Evolutionary conservation across 2,113 vertebrate species (phyloP).

Genomic region (Forbesichthys papilliferus): DNA sequence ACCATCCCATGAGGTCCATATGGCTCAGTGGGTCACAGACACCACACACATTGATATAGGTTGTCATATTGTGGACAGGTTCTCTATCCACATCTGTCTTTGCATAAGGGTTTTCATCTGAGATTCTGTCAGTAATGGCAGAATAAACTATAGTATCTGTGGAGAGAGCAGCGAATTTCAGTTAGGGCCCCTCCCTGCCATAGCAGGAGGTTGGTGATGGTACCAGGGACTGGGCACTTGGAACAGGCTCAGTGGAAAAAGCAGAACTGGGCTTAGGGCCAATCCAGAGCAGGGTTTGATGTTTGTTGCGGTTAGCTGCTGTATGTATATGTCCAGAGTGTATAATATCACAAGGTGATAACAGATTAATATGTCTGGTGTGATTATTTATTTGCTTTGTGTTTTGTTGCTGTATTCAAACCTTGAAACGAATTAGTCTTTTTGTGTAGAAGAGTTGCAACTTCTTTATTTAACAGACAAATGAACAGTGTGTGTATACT

Average conservation of each 20-base stretch:
- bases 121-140: conserved; percentile 23
- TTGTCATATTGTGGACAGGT: too few relatives aligned
- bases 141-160: conserved; percentile 23
- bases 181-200: conserved; percentile 17
- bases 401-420: too few relatives aligned
- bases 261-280: conserved; percentile 6
- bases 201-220: conserved; percentile 17
- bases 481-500: too few relatives aligned
- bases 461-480: too few relatives aligned
- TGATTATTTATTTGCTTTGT: too few relatives aligned
- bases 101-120: not conserved
- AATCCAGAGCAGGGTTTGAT: conserved; percentile 15
- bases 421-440: too few relatives aligned
- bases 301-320: conserved; percentile 9
- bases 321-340: not conserved
- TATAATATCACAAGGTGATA: too few relatives aligned
- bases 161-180: conserved; percentile 3
- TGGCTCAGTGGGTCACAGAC: not conserved
- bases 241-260: conserved; percentile 11
- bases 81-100: too few relatives aligned
- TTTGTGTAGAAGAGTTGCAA: too few relatives aligned
- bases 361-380: too few relatives aligned
- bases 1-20: not conserved
- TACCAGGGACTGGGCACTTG: conserved; percentile 13
- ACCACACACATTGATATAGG: too few relatives aligned